Evolutionary conservation across 2,888 invertebrate genomes (phyloP), one percentile per base, ranked within the genome.

Genomic region (Tanypteryx hageni): DNA sequence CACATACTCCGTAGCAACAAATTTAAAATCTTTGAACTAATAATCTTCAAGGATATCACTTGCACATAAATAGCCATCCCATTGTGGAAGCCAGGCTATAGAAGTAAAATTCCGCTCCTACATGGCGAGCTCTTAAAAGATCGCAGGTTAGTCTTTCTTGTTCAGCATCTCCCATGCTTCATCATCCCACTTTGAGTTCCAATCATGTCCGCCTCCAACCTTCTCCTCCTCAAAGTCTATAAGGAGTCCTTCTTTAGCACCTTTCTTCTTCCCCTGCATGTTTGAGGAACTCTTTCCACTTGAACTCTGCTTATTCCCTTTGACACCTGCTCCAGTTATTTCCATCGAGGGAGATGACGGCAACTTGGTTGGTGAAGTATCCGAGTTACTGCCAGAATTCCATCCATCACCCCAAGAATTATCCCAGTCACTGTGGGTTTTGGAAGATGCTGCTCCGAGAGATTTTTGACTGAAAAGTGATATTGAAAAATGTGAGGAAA

Each of bases 131-230:
- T 44, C 13, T 3, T 44, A 44, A 89, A 7, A 14, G n/a, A 64
- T 64, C 13, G 44, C 61, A n/a, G 11, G 64, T 89, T 92, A 92
- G 61, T 93, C 93, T 92, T 93, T 92, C 94, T 96, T 96, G 95
- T 96, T 96, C 93, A 96, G 94, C 94, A 96, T 95, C 94, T 96
- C 96, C 96, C 96, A 96, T 83, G 96, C 95, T 94, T 96, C 96
- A 94, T 96, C 96, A 92, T 96, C 96, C 94, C 95, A 96, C 93
- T 95, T 95, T 92, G 95, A 95, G 93, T 95, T 94, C 94, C 94
- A 94, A 31, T 93, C 93, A 81, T 93, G 93, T 1, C 44, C 56
- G 13, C 64, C 44, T 89, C 89, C 89, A 89, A 64, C 92, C 92
- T 93, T 93, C 14, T 93, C 93, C 85, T 93, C 93, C 14, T 93